phyloP scores from a whole-genome alignment of 2,797 vertebrate species.

The Lepus oiostolus region DNA sequence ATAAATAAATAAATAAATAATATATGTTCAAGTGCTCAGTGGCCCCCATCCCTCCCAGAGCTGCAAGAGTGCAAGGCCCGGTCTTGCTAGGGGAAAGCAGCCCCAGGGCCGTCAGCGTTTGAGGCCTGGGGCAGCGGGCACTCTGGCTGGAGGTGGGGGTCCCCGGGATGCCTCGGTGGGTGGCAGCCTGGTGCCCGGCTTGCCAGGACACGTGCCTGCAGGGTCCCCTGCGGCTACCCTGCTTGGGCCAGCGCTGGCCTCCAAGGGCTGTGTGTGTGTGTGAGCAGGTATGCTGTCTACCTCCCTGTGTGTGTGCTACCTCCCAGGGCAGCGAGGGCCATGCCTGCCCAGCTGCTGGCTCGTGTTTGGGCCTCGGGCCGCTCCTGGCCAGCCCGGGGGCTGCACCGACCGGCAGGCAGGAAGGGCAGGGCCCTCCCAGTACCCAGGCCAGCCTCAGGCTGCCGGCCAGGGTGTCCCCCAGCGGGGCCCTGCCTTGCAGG shows the following conservation, averaged over 20 bases:
- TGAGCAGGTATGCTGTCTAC: neutral
- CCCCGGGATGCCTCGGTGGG: too few species aligned
- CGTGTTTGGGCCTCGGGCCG: neutral
- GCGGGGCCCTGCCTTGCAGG: neutral
- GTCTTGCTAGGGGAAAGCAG: neutral
- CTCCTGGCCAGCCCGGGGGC: too few species aligned
- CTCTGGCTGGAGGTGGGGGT: neutral
- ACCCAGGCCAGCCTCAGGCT: neutral
- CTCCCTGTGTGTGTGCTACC: conserved; percentile 27
- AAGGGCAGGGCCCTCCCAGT: neutral
- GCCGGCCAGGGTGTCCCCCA: neutral
- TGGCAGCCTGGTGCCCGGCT: rapidly evolving
- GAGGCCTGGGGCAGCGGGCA: neutral
- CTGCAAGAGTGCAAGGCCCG: neutral
- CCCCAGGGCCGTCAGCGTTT: rapidly evolving
- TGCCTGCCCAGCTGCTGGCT: neutral
- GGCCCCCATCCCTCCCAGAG: too few species aligned
- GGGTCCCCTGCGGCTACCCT: neutral
- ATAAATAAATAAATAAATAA: neutral
- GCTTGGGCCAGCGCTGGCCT: neutral
- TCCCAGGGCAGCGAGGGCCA: neutral
- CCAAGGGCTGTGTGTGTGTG: neutral
- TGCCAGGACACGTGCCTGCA: neutral
- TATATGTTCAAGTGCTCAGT: neutral
- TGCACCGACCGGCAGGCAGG: neutral